These are phyloP conservation scores for Conger conger DNA, from an alignment of 2,113 vertebrate genomes.

Conservation along the genomic window DNA sequence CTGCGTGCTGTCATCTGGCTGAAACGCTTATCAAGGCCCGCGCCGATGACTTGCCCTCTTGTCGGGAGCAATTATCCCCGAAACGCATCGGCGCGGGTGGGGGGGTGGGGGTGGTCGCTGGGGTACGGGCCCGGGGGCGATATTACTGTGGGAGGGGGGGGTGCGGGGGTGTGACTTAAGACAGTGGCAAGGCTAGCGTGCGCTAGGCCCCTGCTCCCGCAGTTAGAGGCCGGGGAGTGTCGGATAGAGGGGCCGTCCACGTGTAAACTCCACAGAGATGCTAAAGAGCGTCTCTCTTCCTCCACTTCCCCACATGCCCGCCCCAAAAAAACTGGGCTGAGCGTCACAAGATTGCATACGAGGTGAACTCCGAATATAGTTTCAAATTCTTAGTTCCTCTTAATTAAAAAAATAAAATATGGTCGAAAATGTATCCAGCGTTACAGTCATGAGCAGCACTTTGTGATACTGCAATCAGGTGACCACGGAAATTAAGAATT, in stretches of 20 bases:
- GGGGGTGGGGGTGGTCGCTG: slow-evolving; percentile 56
- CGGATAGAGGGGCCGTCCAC: slow-evolving; percentile 45
- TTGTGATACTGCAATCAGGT: no score
- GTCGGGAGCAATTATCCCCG: slow-evolving; percentile 96
- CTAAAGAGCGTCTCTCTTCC: background rate
- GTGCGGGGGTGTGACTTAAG: slow-evolving; percentile 49
- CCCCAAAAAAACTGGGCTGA: slow-evolving; percentile 15
- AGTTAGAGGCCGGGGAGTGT: slow-evolving; percentile 38
- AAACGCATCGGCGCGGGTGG: slow-evolving; percentile 72
- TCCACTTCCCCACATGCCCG: background rate
- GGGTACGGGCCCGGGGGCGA: slow-evolving; percentile 75
- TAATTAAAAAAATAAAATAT: no score
- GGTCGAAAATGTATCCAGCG: no score
- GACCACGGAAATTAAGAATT: no score
- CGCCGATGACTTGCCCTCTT: slow-evolving; percentile 94
- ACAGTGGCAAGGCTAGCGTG: slow-evolving; percentile 45
- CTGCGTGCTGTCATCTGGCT: slow-evolving; percentile 97
- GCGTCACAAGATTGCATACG: background rate
- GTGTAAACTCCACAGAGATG: slow-evolving; percentile 36
- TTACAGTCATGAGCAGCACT: no score
- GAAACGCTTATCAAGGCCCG: slow-evolving; percentile 96
- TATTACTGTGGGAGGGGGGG: slow-evolving; percentile 51
- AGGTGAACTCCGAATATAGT: no score
- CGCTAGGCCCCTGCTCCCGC: slow-evolving; percentile 42
- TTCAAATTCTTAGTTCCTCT: no score